Evolutionary conservation across 1,140 invertebrate genomes (phyloP), one percentile per base, ranked within the genome.

Genomic region (Tribolium madens): DNA sequence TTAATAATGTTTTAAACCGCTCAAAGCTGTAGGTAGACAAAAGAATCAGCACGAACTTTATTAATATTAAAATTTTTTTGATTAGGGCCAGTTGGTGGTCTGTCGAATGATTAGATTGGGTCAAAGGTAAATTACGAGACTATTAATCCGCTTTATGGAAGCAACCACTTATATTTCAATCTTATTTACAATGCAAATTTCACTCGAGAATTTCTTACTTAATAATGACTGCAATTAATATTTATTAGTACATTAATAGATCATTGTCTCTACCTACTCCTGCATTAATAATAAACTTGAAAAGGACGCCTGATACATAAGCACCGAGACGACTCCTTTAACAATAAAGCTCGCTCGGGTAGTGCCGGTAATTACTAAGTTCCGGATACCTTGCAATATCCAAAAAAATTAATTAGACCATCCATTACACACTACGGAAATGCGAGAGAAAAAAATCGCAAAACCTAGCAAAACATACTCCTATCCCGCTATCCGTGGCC

Each of bases 101-200:
- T 26, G 13, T 13, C 57, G 31, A 10, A 21, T 52, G 12, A 52
- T 52, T 52, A 52, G 50, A 15, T 52, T 9, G 17, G 52, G 14
- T 21, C 52, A 57, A 64, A 64, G 57, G 57, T 64, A 18, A 64
- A 64, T 64, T 18, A 64, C 57, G 18, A 15, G 12, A 21, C 71
- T 73, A 73, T 73, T 73, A 73, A 73, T 73, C 71, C 71, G 71
- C 71, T 73, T 73, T 73, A 57, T 73, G 26, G 50, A 42, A 57
- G 18, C n/a, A 73, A 50, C 71, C 71, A 73, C 71, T 73, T 73
- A 53, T 17, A 73, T 53, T 73, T 57, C 71, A 57, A 73, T 57
- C 71, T 73, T 73, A 73, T 73, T 73, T 73, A 73, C 71, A 73
- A 73, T 73, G 71, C 71, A 73, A 73, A 73, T 73, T 73, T 73